Evolutionary conservation across 2,113 vertebrate species (phyloP).

Genomic region (Centropus bengalensis): DNA sequence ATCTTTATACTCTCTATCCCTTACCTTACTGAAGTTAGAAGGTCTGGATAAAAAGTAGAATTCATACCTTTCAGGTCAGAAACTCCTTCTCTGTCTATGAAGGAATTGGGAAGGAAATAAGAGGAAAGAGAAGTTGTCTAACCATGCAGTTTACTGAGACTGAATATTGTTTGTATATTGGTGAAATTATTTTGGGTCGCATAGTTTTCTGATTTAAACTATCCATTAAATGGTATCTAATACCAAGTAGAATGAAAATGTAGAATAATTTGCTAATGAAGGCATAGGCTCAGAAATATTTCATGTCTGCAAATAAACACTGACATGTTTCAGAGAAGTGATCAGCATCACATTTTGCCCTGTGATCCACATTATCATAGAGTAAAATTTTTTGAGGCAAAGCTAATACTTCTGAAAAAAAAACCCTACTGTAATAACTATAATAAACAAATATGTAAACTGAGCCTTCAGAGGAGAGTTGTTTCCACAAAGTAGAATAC

Average conservation of each 20-base stretch:
- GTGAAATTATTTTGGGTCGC: background rate
- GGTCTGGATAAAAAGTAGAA: background rate
- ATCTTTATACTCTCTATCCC: background rate
- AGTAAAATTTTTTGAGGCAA: background rate
- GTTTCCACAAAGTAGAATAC: background rate
- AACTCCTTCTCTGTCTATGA: background rate
- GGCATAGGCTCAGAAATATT: background rate
- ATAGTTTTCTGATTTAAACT: background rate
- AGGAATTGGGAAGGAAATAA: background rate
- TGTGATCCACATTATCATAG: background rate
- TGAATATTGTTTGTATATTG: background rate
- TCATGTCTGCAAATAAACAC: background rate
- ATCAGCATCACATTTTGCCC: background rate
- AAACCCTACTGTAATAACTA: background rate
- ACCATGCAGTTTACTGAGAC: background rate
- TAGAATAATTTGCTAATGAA: background rate
- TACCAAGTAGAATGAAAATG: background rate
- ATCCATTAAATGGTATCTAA: background rate
- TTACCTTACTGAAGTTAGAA: background rate
- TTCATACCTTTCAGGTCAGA: background rate
- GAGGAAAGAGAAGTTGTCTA: background rate
- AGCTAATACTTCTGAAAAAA: background rate
- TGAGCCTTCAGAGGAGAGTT: background rate
- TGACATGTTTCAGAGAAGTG: background rate
- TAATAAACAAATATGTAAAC: background rate